A percentile compares a stretch with the other conserved stretches of the same genome.
These are phyloP conservation scores for Callionymus lyra DNA, from an alignment of 2,113 vertebrate species.

Conservation along the genomic window DNA sequence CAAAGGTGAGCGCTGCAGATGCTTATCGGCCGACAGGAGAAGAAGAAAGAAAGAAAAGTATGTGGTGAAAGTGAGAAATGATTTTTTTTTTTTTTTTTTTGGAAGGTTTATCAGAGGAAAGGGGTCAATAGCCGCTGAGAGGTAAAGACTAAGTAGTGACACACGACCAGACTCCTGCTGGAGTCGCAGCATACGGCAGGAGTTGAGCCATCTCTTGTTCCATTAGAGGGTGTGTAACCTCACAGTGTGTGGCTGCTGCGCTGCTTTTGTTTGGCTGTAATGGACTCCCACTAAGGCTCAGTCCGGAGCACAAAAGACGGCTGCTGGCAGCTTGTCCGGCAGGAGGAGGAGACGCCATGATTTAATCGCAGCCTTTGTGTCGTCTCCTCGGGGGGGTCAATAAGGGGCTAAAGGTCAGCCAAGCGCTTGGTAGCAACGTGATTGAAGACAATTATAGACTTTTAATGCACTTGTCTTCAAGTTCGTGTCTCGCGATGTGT, in stretches of 20 bases:
- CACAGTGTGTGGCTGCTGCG: slow-evolving; percentile 13
- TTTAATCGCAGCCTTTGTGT: slow-evolving; percentile 41
- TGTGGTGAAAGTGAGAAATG: slow-evolving; percentile 23
- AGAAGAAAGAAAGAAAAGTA: slow-evolving; percentile 15
- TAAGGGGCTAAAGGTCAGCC: slow-evolving; percentile 46
- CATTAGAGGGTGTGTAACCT: slow-evolving; percentile 24
- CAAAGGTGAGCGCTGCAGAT: slow-evolving; percentile 63
- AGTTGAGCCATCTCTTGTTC: slow-evolving; percentile 33
- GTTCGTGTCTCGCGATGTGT: neutral
- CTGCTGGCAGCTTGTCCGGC: slow-evolving; percentile 19
- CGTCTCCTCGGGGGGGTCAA: slow-evolving; percentile 35
- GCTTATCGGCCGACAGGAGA: slow-evolving; percentile 16
- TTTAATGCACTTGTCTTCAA: slow-evolving; percentile 33
- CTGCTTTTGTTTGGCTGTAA: slow-evolving; percentile 56
- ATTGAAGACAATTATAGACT: slow-evolving; percentile 33
- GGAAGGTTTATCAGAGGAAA: slow-evolving; percentile 16
- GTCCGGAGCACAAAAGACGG: slow-evolving; percentile 50
- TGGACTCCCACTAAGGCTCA: slow-evolving; percentile 50
- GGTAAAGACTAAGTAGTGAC: slow-evolving; percentile 26
- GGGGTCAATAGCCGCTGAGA: slow-evolving; percentile 49
- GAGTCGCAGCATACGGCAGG: slow-evolving; percentile 12
- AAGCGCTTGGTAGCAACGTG: slow-evolving; percentile 27
- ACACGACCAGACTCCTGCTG: slow-evolving; percentile 8
- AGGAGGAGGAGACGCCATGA: slow-evolving; percentile 29
- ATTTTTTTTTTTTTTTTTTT: no score